Evolutionary conservation across 2,113 vertebrate species (phyloP), one percentile per base, ranked within the genome.

Genomic region (Myotis lucifugus): DNA sequence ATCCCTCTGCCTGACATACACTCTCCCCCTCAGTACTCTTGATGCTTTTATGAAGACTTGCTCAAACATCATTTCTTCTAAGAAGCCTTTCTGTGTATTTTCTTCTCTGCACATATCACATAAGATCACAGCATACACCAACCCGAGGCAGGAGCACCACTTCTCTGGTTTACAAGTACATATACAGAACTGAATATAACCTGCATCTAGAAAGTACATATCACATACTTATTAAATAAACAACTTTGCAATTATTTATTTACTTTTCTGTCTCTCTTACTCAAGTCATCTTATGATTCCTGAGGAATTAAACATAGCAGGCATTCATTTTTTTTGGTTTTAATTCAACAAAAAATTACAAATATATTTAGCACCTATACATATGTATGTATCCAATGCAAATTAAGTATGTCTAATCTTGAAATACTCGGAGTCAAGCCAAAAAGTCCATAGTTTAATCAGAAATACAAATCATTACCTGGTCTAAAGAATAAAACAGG

Each of bases 151-250:
- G 18, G 8, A 91, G 6, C 1, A 42, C 4, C 12, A 29, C 2
- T 3, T 73, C 18, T 61, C 40, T 59, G 25, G 23, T 56, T 74
- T 69, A 91, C 23, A 88, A 5, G 21, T 70, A 64, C 18, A 84
- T 2, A 73, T 13, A 56, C 12, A 84, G 9, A 70, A 29, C 8
- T 84, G 29, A 87, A 29, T 34, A 67, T 81, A 21, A 79, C 61
- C 56, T 59, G 1, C 6, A 50, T 0, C 21, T 48, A n/a, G 11
- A 42, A 91, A 85, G 21, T 66, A 40, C 0, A 8, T 48, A 73
- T 67, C 59, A 92, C 91, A 56, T 8, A 90, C 67, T 34, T 77
- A 59, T 59, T 90, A 32, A 95, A 70, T 89, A 85, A 88, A 46
- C 37, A 74, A 72, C 13, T 72, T 56, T 79, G 34, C 7, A 86